Conservation (phyloP, 2,113 vertebrate genomes). For the Hystrix brachyura region DNA sequence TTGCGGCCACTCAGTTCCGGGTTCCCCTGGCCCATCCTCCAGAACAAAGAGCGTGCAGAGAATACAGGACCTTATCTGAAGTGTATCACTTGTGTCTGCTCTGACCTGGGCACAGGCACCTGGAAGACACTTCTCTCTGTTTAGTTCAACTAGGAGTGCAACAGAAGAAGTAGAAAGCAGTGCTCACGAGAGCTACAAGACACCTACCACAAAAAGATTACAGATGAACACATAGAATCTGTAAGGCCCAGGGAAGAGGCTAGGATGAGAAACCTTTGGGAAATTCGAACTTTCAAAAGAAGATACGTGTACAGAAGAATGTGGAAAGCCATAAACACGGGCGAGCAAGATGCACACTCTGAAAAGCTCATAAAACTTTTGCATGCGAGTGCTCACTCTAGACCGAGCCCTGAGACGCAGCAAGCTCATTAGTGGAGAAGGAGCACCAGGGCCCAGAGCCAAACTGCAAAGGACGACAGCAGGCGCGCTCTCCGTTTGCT, state of each 20-base stretch:
- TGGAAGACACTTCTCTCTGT: neutral
- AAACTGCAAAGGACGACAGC: neutral
- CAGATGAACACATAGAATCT: neutral
- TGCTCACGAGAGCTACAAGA: neutral
- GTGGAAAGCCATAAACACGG: neutral
- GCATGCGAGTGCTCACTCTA: neutral
- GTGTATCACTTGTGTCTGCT: neutral
- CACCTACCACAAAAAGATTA: neutral
- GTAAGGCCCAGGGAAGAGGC: neutral
- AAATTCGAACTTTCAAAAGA: neutral
- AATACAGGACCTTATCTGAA: neutral
- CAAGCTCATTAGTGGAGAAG: neutral
- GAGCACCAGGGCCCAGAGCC: neutral
- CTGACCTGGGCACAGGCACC: neutral
- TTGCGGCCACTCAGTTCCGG: neutral
- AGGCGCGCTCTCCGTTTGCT: neutral
- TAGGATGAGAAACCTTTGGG: neutral
- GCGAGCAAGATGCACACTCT: neutral
- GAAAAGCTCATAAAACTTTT: neutral
- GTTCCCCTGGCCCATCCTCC: neutral
- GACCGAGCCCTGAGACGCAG: neutral
- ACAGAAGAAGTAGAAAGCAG: neutral
- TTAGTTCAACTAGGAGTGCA: neutral
- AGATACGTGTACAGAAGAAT: neutral
- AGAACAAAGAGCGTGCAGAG: neutral